Evolutionary conservation across 1,140 invertebrate species (phyloP).

Genomic region (Macrobrachium nipponense): DNA sequence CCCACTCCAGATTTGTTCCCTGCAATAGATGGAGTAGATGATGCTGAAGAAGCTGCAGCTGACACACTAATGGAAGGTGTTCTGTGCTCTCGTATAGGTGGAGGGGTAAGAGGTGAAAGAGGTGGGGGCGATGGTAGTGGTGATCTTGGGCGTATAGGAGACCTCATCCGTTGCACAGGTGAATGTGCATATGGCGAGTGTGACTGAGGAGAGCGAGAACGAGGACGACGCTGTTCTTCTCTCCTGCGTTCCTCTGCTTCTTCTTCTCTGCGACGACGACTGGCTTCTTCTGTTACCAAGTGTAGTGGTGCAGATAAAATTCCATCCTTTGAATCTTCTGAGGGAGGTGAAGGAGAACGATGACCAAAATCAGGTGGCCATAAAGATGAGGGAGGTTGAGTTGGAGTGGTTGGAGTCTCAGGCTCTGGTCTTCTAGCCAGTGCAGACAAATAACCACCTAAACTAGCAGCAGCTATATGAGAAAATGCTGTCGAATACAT

Average conservation of each 20-base stretch:
- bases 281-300: conserved; percentile 62
- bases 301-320: conserved; percentile 54
- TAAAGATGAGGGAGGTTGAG: conserved; percentile 21
- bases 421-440: conserved; percentile 43
- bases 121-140: conserved; percentile 44
- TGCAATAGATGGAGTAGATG: conserved; percentile 17
- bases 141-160: conserved; percentile 39
- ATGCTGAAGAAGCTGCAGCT: conserved; percentile 37
- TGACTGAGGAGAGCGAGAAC: conserved; percentile 47
- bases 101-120: conserved; percentile 44
- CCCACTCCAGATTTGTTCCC: conserved; percentile 23
- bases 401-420: conserved; percentile 21
- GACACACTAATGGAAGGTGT: neutral
- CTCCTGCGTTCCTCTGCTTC: conserved; percentile 61
- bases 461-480: conserved; percentile 54
- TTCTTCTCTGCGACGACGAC: conserved; percentile 55
- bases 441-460: conserved; percentile 51
- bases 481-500: conserved; percentile 57
- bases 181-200: conserved; percentile 26
- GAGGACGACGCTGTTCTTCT: conserved; percentile 40
- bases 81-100: conserved; percentile 35
- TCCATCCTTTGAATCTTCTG: conserved; percentile 54
- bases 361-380: conserved; percentile 38
- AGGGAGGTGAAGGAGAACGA: conserved; percentile 58
- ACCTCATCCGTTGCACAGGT: conserved; percentile 10